A percentile compares a stretch with the other conserved stretches of the same genome.
Evolutionary conservation across 2,797 vertebrate species (phyloP).

Genomic region (Poeciliopsis presidionis): DNA sequence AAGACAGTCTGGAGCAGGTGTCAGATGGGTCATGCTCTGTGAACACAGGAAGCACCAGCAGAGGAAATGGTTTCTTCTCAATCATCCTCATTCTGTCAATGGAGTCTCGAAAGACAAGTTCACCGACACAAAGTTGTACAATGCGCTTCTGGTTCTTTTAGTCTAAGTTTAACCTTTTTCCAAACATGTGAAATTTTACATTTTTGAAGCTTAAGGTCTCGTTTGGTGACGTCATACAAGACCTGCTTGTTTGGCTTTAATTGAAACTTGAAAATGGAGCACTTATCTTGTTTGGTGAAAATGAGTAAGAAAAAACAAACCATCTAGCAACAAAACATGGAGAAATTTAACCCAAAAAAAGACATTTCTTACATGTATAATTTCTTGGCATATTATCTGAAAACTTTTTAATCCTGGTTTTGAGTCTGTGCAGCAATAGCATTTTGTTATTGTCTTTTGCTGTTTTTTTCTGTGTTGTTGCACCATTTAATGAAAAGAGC

Average conservation of each 20-base stretch:
- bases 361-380: background rate
- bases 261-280: too few species aligned
- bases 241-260: background rate
- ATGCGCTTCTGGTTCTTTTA: background rate
- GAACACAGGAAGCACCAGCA: conserved; percentile 22
- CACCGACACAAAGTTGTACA: background rate
- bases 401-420: background rate
- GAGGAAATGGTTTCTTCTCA: conserved; percentile 12
- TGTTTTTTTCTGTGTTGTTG: background rate
- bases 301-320: background rate
- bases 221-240: background rate
- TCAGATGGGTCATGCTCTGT: conserved; percentile 24
- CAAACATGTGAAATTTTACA: background rate
- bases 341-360: background rate
- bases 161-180: background rate
- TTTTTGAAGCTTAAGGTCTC: background rate
- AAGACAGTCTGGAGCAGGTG: conserved; percentile 43
- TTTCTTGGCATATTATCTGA: background rate
- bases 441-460: background rate
- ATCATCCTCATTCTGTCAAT: background rate
- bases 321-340: background rate
- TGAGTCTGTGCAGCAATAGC: background rate
- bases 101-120: background rate
- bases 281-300: background rate
- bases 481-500: background rate